Base-by-base conservation (phyloP, 2,113 vertebrate genomes). In the Ictalurus furcatus region DNA sequence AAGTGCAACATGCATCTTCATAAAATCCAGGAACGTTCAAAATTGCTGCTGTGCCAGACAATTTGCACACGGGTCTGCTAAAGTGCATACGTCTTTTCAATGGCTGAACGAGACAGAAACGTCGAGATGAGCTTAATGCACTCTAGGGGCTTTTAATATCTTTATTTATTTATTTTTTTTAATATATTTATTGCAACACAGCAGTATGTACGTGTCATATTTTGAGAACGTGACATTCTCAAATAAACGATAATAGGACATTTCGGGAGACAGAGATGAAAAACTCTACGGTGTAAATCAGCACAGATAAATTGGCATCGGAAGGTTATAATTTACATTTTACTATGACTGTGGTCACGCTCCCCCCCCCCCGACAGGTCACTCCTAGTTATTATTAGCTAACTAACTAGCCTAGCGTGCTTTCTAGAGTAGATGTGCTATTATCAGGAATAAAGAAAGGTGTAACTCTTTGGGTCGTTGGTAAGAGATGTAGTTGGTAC, bases 1-100 rank as follows among this genome's bases (percentile, higher is more conserved):
- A 95, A 94, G 93, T 94, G 54, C 92, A 91, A 94, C 91, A 88
- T 90, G 93, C 92, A 85, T 85, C 88, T 89, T 89, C 88, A 89
- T 89, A 91, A 89, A 90, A 86, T 79, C 61, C 65, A 89, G 76
- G 69, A 88, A 44, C 84, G 37, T 78, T 90, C 83, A 12, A 85
- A 91, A 52, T 61, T 69, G 89, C 84, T 90, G 84, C 86, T 84
- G 78, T 74, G 88, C 71, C 80, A 73, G 67, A 59, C 87, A 79
- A 83, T 89, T 88, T 88, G 81, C 78, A 44, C 85, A 44, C 85
- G 11, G 17, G 30, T 48, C 80, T 78, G 59, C 73, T 86, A 90
- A 86, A 61, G 84, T 59, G 59, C 79, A 52, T 28, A 17, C 54
- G 65, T 67, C 78, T 76, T 59, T 73, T 89, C 78, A 88, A 83